Percentiles rank a stretch among this genome's conserved stretches.
phyloP scores from a whole-genome alignment of 1,140 invertebrate species.

The Maniola jurtina region DNA sequence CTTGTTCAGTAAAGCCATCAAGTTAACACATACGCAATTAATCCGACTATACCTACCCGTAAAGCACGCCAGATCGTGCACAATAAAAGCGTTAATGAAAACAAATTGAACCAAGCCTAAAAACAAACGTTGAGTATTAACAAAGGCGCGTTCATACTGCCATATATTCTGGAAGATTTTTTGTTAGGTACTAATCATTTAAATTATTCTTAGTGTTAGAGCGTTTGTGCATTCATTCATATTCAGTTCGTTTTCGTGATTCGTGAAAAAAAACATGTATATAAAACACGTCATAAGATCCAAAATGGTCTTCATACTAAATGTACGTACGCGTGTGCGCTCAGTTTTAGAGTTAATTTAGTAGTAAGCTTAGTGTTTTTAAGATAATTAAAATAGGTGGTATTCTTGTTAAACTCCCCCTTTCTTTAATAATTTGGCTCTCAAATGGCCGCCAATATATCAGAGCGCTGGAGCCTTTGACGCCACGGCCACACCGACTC shows the following conservation, averaged over 20 bases:
- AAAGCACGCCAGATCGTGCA: constrained; percentile 42
- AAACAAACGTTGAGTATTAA: constrained; percentile 47
- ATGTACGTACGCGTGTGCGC: no score
- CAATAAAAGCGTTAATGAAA: constrained; percentile 65
- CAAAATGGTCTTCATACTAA: no score
- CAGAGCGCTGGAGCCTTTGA: constrained; percentile 30
- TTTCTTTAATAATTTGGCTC: neutral
- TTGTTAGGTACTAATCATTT: neutral
- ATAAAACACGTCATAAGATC: no score
- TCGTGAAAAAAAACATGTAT: no score
- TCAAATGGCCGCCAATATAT: constrained; percentile 10
- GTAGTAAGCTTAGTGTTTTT: no score
- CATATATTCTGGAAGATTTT: neutral
- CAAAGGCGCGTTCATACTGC: constrained; percentile 31
- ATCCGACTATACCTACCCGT: constrained; percentile 37
- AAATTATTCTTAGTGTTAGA: no score
- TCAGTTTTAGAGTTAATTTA: no score
- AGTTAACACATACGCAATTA: constrained; percentile 31
- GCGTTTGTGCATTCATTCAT: no score
- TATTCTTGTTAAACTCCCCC: neutral
- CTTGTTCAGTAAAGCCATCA: constrained; percentile 16
- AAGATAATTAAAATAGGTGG: no score
- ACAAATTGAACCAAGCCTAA: constrained; percentile 60
- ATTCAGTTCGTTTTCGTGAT: no score
- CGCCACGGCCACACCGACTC: constrained; percentile 26